Percentiles rank a stretch among this genome's conserved stretches.
Evolutionary conservation across 2,797 vertebrate species (phyloP).

Genomic region (Manis crassicaudata): DNA sequence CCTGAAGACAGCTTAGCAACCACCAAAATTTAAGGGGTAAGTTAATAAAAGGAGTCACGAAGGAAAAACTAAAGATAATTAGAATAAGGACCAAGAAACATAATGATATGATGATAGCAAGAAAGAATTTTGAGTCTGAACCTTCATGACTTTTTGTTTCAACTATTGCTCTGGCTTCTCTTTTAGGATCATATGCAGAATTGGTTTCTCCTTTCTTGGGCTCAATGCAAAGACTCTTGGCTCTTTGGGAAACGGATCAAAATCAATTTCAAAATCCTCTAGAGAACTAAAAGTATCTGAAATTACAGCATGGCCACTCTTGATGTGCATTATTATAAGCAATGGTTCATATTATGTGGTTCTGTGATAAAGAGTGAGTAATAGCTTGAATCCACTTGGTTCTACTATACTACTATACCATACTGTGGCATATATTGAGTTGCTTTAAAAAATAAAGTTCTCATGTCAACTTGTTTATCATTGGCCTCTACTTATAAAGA

Average conservation of each 20-base stretch:
- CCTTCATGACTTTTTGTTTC: neutral
- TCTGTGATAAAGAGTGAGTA: neutral
- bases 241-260: neutral
- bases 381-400: neutral
- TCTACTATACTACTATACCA: neutral
- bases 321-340: neutral
- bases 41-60: neutral
- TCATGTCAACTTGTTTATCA: neutral
- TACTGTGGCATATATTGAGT: neutral
- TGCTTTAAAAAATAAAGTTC: conserved; percentile 4
- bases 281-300: neutral
- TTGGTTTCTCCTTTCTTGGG: neutral
- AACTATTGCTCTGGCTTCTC: neutral
- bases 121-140: neutral
- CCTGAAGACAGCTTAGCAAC: neutral
- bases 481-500: neutral
- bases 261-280: neutral
- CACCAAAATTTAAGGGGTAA: neutral
- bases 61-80: neutral
- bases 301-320: neutral
- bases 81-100: neutral
- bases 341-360: neutral
- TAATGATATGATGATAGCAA: neutral
- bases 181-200: neutral
- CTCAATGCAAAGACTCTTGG: neutral